These are phyloP conservation scores for Orthosia gracilis DNA, from an alignment of 2,888 invertebrate genomes.

Conservation along the genomic window DNA sequence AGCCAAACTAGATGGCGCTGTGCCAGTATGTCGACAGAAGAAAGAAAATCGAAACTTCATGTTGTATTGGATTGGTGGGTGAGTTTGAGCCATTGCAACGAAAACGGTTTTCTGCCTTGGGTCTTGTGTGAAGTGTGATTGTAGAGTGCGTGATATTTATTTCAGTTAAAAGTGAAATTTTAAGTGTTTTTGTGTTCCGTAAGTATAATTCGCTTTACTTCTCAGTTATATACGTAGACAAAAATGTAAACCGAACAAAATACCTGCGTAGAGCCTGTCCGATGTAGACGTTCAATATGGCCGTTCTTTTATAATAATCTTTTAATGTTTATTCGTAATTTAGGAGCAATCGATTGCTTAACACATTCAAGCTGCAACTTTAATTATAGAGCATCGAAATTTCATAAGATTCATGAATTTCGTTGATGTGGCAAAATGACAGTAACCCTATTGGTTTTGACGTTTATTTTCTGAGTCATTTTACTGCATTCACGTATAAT, in stretches of 20 bases:
- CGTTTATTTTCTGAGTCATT: constrained; percentile 88
- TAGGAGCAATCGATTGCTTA: constrained; percentile 35
- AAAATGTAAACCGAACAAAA: constrained; percentile 34
- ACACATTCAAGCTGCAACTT: constrained; percentile 1
- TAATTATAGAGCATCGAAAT: constrained; percentile 19
- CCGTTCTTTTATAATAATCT: constrained; percentile 84
- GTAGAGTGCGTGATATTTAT: constrained; percentile 85
- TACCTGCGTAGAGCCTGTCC: constrained; percentile 65
- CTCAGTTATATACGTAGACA: constrained; percentile 53
- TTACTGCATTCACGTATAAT: constrained; percentile 71
- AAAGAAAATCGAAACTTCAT: constrained; percentile 83
- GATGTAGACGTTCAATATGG: constrained; percentile 88
- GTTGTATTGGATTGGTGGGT: constrained; percentile 67
- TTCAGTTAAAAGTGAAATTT: constrained; percentile 80
- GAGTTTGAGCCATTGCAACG: constrained; percentile 81
- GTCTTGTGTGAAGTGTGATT: constrained; percentile 89
- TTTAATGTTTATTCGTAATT: constrained; percentile 65
- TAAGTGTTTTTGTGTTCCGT: constrained; percentile 85
- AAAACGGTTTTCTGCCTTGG: constrained; percentile 90
- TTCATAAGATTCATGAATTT: constrained; percentile 65
- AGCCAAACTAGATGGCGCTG: constrained; percentile 76
- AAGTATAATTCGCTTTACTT: constrained; percentile 75
- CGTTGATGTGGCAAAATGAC: constrained; percentile 90
- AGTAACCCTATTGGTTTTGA: constrained; percentile 84
- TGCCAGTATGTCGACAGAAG: constrained; percentile 63